Evolutionary conservation across 2,797 vertebrate genomes (phyloP), one percentile per base, ranked within the genome.

Genomic region (Uromys caudimaculatus): DNA sequence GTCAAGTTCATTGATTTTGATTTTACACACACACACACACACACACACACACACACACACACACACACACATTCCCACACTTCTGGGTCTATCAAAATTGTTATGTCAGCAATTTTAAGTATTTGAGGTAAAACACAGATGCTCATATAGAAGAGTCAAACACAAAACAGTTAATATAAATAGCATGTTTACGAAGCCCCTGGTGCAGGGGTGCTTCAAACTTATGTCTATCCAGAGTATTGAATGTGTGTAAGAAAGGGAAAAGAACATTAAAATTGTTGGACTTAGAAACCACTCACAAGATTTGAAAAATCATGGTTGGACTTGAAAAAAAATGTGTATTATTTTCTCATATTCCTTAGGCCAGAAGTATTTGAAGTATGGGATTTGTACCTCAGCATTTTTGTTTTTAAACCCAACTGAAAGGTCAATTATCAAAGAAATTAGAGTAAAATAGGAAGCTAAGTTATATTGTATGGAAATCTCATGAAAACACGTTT

Each of bases 51-150:
- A 58, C 56, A 23, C 56, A 58, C 58, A 60, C 16, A 24, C 29
- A 32, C 29, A 64, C 29, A 32, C 13, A 64, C 62, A 64, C 62
- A 64, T 35, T 64, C 78, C 16, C 56, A 88, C 44, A 90, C n/a
- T 84, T 95, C 82, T 27, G 62, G 60, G 41, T 79, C 38, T 67
- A 94, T 90, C 79, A 91, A 90, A 96, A 89, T 90, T 93, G 35
- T 44, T 94, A 27, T 90, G 56, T 62, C 90, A 95, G 93, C 73
- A 94, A 92, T 93, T 96, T 75, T 87, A 97, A 92, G 76, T 44
- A 69, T 93, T 88, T 71, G 79, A 94, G 89, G 78, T 96, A 93
- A 96, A 96, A 82, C 84, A 69, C 93, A 96, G 84, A 96, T 85
- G 82, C 94, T 93, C 92, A 52, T 47, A 79, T 73, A 85, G n/a